Percentiles rank a stretch among this genome's conserved stretches.
Conservation (phyloP, 2,113 vertebrate species). For the Bos indicus region DNA sequence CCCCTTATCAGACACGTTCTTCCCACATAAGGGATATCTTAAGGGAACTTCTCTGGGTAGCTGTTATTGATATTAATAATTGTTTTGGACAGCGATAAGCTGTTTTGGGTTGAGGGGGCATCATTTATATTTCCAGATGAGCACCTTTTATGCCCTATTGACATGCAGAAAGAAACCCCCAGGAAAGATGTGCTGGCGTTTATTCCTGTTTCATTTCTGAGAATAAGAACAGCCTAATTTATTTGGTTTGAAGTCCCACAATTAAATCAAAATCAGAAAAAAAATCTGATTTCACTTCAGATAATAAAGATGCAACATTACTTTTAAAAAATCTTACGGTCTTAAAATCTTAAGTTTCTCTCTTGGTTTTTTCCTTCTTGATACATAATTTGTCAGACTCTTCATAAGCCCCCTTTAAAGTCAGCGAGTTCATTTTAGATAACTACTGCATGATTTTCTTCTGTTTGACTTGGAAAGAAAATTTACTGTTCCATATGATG, state of each 20-base stretch:
- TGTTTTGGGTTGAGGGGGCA: not conserved
- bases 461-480: slow-evolving; percentile 50
- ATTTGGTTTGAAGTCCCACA: slow-evolving; percentile 17
- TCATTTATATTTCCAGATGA: slow-evolving; percentile 19
- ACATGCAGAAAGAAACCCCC: not conserved
- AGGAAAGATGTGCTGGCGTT: not conserved
- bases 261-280: slow-evolving; percentile 2
- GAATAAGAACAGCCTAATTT: not conserved
- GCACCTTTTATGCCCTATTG: not conserved
- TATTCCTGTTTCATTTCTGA: not conserved
- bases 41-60: not conserved
- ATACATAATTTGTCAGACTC: not conserved
- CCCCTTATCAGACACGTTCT: not conserved
- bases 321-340: not conserved
- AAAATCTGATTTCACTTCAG: not conserved
- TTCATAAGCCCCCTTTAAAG: slow-evolving; percentile 42
- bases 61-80: not conserved
- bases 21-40: not conserved
- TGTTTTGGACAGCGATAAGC: not conserved
- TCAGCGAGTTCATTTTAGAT: slow-evolving; percentile 32
- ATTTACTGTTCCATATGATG: slow-evolving; percentile 47
- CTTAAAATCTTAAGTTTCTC: not conserved
- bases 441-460: slow-evolving; percentile 35
- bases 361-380: not conserved
- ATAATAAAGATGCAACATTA: not conserved